Base-by-base conservation (phyloP, 2,888 invertebrate species). In the Lamellibrachia satsuma region DNA sequence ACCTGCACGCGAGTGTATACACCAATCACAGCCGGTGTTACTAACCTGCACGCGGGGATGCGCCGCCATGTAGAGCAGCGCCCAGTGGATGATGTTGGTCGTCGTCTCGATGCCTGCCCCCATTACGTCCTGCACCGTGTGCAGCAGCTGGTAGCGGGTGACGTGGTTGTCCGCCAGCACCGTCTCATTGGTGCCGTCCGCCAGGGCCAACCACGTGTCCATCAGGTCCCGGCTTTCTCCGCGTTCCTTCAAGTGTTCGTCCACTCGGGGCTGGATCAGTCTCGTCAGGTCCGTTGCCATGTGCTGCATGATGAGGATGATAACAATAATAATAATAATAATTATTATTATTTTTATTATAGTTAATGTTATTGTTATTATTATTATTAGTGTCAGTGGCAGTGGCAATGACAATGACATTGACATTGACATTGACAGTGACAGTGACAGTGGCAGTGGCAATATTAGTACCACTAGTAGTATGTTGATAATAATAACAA, bases 81-180 rank as follows among this genome's bases (percentile, higher is more conserved):
- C 57, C 93, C 93, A 93, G 92, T 93, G 92, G 22, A 92, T 3
- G 90, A 92, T 90, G 92, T 90, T 93, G 7, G 55, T 90, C 6
- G 90, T 90, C 22, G 92, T 92, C 8, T 92, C 92, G 52, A 90
- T 92, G 90, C 92, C 93, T 8, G 93, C 93, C 4, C 93, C 93
- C n/a, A 93, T 90, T 27, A 93, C 55, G 52, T 92, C 92, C 2
- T 90, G 90, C 52, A 92, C 90, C 3, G 92, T 90, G n/a, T 90
- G 52, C 0, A 93, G 92, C 27, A 93, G 52, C 90, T 92, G 52
- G 52, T 60, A 39, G 11, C 92, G 52, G 2, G 90, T 55, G 27
- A 52, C 39, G n/a, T 52, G 11, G 39, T 39, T 75, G 52, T 3
- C 90, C 52, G 22, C 60, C 27, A 15, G 27, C 52, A 9, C 52